These are phyloP conservation scores for Nezara viridula DNA, from an alignment of 2,888 invertebrate species.

Conservation along the genomic window DNA sequence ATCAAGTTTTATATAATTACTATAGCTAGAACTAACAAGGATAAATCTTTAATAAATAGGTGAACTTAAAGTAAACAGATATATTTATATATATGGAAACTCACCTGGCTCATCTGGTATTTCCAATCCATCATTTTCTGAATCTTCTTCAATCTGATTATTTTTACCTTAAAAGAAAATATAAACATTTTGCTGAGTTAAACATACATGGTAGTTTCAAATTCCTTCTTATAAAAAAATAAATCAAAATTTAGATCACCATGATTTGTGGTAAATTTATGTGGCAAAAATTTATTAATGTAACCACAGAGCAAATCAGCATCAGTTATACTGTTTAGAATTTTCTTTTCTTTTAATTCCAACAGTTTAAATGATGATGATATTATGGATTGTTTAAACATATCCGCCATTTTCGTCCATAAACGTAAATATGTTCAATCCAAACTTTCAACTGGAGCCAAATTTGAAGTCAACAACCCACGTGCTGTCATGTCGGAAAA, in stretches of 20 bases:
- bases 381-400: background rate
- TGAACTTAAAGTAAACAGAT: too few species aligned
- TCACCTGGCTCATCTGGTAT: background rate
- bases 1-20: too few species aligned
- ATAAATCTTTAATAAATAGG: too few species aligned
- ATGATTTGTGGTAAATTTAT: slow-evolving; percentile 41
- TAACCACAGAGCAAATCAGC: slow-evolving; percentile 34
- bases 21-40: too few species aligned
- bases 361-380: slow-evolving; percentile 33
- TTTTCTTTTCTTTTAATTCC: slow-evolving; percentile 33
- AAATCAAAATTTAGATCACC: background rate
- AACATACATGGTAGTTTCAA: background rate
- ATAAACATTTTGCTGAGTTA: background rate
- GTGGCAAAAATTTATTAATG: slow-evolving; percentile 46
- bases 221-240: background rate
- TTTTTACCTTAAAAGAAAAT: slow-evolving; percentile 7
- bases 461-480: background rate
- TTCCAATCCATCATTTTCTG: slow-evolving; percentile 53
- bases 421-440: background rate
- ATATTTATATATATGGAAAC: background rate
- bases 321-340: background rate
- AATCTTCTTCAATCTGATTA: background rate
- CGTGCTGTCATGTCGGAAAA: background rate
- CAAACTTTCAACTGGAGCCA: background rate
- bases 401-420: background rate